Percentiles rank a stretch among this genome's conserved stretches.
These are phyloP conservation scores for Scopus umbretta DNA, from an alignment of 2,113 vertebrate genomes.

Conservation along the genomic window DNA sequence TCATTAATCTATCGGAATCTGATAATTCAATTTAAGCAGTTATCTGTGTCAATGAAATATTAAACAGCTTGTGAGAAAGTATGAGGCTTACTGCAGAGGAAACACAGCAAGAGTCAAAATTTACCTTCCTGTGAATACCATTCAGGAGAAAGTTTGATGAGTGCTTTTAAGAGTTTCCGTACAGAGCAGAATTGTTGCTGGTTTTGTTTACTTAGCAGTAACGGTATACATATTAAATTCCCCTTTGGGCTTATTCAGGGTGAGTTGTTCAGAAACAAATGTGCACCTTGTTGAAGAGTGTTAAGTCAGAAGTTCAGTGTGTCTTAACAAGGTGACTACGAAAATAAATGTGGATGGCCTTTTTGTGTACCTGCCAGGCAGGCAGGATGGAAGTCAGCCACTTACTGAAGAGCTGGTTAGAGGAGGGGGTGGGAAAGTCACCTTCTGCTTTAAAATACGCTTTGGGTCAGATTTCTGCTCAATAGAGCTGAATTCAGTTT, in stretches of 20 bases:
- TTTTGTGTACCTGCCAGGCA: not conserved
- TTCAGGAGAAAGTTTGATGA: not conserved
- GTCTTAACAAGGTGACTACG: not conserved
- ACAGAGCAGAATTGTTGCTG: not conserved
- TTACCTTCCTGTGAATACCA: not conserved
- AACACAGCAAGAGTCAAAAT: not conserved
- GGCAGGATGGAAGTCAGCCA: not conserved
- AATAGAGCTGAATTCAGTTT: not conserved
- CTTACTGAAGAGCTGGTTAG: not conserved
- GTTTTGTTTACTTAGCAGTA: not conserved
- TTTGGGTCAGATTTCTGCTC: slow-evolving; percentile 22
- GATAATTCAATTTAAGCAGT: not conserved
- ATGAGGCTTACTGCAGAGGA: not conserved
- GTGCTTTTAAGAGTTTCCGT: not conserved
- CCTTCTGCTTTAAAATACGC: slow-evolving; percentile 52
- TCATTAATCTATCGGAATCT: not conserved
- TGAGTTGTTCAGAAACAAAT: not conserved
- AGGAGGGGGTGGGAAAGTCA: not conserved
- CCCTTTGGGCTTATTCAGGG: not conserved
- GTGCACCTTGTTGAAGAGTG: not conserved
- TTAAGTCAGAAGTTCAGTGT: slow-evolving; percentile 12
- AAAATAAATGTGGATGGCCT: slow-evolving; percentile 27
- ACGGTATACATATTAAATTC: not conserved
- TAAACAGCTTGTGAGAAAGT: not conserved
- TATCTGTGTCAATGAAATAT: not conserved